Percentiles rank a stretch among this genome's conserved stretches.
Conservation (phyloP, 2,888 invertebrate genomes). For the Arctia plantaginis region DNA sequence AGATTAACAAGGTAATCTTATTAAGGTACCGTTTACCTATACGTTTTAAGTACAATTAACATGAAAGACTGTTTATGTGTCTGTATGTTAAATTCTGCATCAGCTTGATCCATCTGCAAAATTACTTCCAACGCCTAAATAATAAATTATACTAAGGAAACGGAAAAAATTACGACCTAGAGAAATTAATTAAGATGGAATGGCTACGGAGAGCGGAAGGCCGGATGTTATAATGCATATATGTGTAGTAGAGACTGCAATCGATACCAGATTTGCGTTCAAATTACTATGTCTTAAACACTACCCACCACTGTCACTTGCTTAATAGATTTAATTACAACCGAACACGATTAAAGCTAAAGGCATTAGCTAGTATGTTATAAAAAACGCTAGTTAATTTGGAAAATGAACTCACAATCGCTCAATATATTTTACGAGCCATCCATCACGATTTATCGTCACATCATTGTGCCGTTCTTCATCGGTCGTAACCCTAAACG, state of each 20-base stretch:
- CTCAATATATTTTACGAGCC: slow-evolving; percentile 58
- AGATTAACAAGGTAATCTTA: neutral
- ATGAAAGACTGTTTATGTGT: too few species aligned
- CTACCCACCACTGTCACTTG: neutral
- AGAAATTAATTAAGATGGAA: neutral
- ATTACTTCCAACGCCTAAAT: neutral
- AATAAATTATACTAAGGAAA: neutral
- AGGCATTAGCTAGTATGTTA: slow-evolving; percentile 9
- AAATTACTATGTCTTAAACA: neutral
- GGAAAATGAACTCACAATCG: slow-evolving; percentile 57
- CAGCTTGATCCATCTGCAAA: neutral
- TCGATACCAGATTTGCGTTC: neutral
- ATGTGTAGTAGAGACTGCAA: neutral
- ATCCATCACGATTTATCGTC: slow-evolving; percentile 59
- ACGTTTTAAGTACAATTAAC: neutral
- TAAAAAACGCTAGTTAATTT: slow-evolving; percentile 51
- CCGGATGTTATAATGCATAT: too few species aligned
- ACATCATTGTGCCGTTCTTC: slow-evolving; percentile 49
- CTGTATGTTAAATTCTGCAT: neutral
- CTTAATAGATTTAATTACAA: too few species aligned
- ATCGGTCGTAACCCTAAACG: slow-evolving; percentile 54
- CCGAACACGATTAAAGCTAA: neutral
- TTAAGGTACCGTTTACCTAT: neutral
- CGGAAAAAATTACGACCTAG: neutral
- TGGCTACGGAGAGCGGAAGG: neutral